phyloP scores from a whole-genome alignment of 2,797 vertebrate genomes.

The Callimico goeldii region DNA sequence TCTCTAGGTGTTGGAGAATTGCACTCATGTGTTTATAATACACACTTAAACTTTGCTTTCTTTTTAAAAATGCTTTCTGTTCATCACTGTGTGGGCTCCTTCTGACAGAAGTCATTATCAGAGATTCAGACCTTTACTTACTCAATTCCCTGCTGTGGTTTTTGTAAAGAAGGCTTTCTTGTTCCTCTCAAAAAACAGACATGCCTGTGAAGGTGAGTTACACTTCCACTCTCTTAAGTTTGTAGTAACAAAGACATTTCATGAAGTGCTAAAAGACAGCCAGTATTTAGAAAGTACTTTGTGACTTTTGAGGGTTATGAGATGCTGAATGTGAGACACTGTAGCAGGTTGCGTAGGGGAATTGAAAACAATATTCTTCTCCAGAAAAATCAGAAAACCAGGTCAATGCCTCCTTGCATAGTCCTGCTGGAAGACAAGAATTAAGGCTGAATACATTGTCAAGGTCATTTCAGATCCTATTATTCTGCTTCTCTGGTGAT shows the following conservation, averaged over 20 bases:
- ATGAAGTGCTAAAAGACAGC: neutral
- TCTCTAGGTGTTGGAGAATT: neutral
- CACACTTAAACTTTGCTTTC: neutral
- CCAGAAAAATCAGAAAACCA: neutral
- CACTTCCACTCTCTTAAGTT: neutral
- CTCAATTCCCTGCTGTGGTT: neutral
- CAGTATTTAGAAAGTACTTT: neutral
- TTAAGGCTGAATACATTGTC: neutral
- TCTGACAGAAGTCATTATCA: neutral
- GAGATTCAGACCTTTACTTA: neutral
- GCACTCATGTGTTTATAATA: neutral
- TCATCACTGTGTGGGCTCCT: neutral
- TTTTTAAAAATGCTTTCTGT: neutral
- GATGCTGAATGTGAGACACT: neutral
- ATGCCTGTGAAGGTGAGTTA: neutral
- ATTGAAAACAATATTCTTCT: neutral
- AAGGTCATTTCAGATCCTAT: slow-evolving; percentile 19
- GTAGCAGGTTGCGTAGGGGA: neutral
- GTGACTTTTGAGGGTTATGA: neutral
- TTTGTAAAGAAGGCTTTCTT: neutral
- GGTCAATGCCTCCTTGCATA: neutral
- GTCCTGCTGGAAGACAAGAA: neutral
- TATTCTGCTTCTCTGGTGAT: slow-evolving; percentile 23
- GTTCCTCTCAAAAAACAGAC: neutral
- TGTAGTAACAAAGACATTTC: neutral